Evolutionary conservation across 2,888 invertebrate genomes (phyloP).

Genomic region (Papilio protenor): DNA sequence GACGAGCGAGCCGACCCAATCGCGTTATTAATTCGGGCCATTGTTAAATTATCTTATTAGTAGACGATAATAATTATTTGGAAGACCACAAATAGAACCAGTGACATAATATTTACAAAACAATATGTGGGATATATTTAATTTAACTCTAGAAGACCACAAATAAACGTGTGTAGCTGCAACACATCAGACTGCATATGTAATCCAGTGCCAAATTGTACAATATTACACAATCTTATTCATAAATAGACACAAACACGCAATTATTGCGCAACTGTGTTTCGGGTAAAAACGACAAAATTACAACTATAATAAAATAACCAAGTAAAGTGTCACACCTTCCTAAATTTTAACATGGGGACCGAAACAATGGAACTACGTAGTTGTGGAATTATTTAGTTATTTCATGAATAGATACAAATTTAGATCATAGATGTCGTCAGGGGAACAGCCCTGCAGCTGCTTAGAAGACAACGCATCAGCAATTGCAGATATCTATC

Average conservation of each 20-base stretch:
- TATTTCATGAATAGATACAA: too few species aligned
- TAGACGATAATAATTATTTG: neutral
- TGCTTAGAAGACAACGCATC: too few species aligned
- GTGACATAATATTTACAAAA: neutral
- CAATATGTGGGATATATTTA: neutral
- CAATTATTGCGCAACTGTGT: slow-evolving; percentile 18
- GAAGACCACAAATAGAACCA: neutral
- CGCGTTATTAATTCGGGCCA: too few species aligned
- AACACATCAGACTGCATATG: slow-evolving; percentile 7
- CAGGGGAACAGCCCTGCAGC: too few species aligned
- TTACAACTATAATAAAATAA: too few species aligned
- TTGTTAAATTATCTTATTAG: too few species aligned
- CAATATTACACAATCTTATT: slow-evolving; percentile 28
- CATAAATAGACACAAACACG: slow-evolving; percentile 19
- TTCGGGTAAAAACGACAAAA: neutral
- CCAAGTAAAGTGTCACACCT: neutral
- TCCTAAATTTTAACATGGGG: neutral
- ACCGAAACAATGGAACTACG: neutral
- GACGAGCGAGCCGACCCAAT: too few species aligned
- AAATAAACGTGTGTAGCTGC: slow-evolving; percentile 11
- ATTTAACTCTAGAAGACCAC: neutral
- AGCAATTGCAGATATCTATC: too few species aligned
- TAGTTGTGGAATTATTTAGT: too few species aligned
- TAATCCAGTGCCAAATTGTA: slow-evolving; percentile 30
- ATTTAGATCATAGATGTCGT: too few species aligned